Conservation (phyloP, 2,888 invertebrate species). For the Sussaba pulchella region DNA sequence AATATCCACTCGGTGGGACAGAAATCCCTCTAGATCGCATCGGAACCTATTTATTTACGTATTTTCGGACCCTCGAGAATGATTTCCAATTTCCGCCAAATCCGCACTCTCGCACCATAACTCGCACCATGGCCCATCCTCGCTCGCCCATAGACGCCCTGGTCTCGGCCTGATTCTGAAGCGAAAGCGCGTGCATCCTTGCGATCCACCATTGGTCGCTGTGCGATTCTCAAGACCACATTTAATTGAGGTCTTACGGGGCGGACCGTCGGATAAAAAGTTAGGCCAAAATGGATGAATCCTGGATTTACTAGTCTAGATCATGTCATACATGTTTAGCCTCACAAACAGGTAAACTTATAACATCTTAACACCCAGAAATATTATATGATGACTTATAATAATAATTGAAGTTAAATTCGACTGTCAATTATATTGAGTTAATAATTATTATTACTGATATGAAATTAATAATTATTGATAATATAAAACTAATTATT, state of each 20-base stretch:
- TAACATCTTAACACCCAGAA: too few species aligned
- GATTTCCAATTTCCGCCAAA: constrained; percentile 23
- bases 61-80: constrained; percentile 19
- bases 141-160: not conserved
- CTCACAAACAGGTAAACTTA: too few species aligned
- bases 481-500: too few species aligned
- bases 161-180: not conserved
- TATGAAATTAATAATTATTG: too few species aligned
- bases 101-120: not conserved
- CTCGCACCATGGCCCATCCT: not conserved
- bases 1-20: not conserved
- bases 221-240: constrained; percentile 2
- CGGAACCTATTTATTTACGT: constrained; percentile 14
- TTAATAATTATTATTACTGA: too few species aligned
- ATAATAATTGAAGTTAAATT: too few species aligned
- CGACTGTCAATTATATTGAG: too few species aligned
- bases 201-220: constrained; percentile 8
- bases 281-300: too few species aligned
- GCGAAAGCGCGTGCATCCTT: not conserved
- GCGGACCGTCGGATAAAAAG: too few species aligned
- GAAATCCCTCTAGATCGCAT: constrained; percentile 4
- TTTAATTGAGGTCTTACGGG: not conserved
- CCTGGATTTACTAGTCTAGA: too few species aligned
- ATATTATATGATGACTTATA: too few species aligned
- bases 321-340: too few species aligned